phyloP scores from a whole-genome alignment of 2,113 vertebrate species.

The Gambusia affinis region DNA sequence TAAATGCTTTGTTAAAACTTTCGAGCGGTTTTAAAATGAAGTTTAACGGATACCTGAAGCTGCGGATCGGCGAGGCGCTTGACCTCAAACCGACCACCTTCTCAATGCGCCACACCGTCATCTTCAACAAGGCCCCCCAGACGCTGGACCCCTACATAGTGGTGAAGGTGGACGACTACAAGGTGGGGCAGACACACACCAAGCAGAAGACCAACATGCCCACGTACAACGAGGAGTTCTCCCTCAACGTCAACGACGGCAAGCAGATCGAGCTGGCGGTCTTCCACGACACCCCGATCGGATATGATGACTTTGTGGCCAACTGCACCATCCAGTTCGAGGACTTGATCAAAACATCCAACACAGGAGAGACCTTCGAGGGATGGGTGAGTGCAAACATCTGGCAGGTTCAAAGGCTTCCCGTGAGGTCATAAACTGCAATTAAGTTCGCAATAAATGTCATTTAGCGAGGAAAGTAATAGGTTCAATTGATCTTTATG shows the following conservation, averaged over 20 bases:
- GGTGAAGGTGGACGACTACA: slow-evolving; percentile 93
- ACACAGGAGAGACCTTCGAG: slow-evolving; percentile 87
- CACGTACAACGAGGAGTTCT: slow-evolving; percentile 97
- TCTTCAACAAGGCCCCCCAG: slow-evolving; percentile 85
- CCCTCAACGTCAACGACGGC: slow-evolving; percentile 85
- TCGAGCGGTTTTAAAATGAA: slow-evolving; percentile 80
- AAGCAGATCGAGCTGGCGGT: slow-evolving; percentile 90
- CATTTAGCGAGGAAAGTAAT: background rate
- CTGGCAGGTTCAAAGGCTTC: background rate
- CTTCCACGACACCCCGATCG: slow-evolving; percentile 96
- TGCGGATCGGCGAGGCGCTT: slow-evolving; percentile 94
- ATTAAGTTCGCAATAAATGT: background rate
- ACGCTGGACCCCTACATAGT: slow-evolving; percentile 93
- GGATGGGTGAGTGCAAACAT: slow-evolving; percentile 90
- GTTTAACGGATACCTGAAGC: slow-evolving; percentile 92
- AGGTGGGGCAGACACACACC: slow-evolving; percentile 92
- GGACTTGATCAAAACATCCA: slow-evolving; percentile 85
- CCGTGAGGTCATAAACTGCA: no score
- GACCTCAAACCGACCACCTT: slow-evolving; percentile 91
- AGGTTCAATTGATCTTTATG: no score
- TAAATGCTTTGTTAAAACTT: background rate
- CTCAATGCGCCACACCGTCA: slow-evolving; percentile 89
- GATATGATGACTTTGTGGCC: slow-evolving; percentile 98
- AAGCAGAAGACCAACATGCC: slow-evolving; percentile 96
- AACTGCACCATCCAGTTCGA: slow-evolving; percentile 92